Conservation (phyloP, 2,113 vertebrate genomes). For the Syngnathus floridae region DNA sequence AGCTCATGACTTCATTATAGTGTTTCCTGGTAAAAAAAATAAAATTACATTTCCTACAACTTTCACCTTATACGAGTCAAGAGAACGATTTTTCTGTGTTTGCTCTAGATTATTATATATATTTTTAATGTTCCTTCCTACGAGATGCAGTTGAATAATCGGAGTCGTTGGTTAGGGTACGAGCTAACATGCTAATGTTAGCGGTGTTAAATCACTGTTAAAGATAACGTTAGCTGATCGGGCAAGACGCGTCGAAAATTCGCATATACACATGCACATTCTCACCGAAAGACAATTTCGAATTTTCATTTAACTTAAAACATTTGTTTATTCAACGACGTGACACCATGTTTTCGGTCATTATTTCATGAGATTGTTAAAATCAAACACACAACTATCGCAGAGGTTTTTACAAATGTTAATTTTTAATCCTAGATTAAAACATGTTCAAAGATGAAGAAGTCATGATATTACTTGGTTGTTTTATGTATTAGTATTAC, state of each 20-base stretch:
- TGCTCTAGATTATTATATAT: too few relatives aligned
- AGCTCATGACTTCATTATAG: not conserved
- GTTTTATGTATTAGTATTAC: too few relatives aligned
- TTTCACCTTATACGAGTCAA: not conserved
- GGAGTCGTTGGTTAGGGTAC: not conserved
- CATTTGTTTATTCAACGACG: not conserved
- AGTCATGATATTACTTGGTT: too few relatives aligned
- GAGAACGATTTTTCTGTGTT: not conserved
- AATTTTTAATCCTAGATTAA: too few relatives aligned
- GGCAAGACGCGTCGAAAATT: too few relatives aligned
- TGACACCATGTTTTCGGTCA: too few relatives aligned
- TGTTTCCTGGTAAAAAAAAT: not conserved
- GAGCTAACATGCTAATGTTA: conserved; percentile 9
- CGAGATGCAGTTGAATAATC: not conserved
- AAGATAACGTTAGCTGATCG: too few relatives aligned
- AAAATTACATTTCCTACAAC: not conserved
- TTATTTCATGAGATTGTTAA: too few relatives aligned
- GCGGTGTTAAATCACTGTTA: rapidly evolving
- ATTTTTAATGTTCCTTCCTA: not conserved
- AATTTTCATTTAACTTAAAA: not conserved
- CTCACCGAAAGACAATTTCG: not conserved
- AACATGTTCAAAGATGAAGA: too few relatives aligned
- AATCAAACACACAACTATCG: too few relatives aligned
- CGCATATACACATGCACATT: not conserved
- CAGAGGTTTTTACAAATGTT: too few relatives aligned